Evolutionary conservation across 2,113 vertebrate species (phyloP).

Genomic region (Pituophis catenifer): DNA sequence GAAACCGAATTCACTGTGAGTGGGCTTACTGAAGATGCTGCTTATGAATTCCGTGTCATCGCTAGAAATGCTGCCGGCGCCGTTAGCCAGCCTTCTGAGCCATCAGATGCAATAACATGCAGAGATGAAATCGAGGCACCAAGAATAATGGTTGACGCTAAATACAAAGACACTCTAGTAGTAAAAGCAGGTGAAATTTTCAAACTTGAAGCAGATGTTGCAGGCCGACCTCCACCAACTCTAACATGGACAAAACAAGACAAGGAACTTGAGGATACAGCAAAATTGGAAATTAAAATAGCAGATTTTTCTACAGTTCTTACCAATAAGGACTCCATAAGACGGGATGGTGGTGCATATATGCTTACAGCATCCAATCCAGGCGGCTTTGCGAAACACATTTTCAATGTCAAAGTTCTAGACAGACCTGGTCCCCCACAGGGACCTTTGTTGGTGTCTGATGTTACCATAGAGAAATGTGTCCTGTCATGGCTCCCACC

Average conservation of each 20-base stretch:
- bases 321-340: slow-evolving; percentile 88
- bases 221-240: slow-evolving; percentile 89
- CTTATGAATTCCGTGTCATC: slow-evolving; percentile 94
- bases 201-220: slow-evolving; percentile 92
- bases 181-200: slow-evolving; percentile 93
- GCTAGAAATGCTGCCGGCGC: slow-evolving; percentile 93
- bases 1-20: slow-evolving; percentile 95
- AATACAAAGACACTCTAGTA: slow-evolving; percentile 86
- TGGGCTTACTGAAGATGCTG: slow-evolving; percentile 88
- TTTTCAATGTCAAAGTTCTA: slow-evolving; percentile 95
- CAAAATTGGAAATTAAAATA: slow-evolving; percentile 87
- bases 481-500: slow-evolving; percentile 89
- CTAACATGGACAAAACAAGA: slow-evolving; percentile 94
- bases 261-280: slow-evolving; percentile 90
- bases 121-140: slow-evolving; percentile 93
- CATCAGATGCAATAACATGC: slow-evolving; percentile 90
- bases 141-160: slow-evolving; percentile 92
- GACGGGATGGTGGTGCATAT: slow-evolving; percentile 90
- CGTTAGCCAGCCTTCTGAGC: slow-evolving; percentile 89
- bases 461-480: slow-evolving; percentile 91
- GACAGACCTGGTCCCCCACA: slow-evolving; percentile 92
- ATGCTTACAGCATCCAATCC: slow-evolving; percentile 90
- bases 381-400: slow-evolving; percentile 94
- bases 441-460: slow-evolving; percentile 84
- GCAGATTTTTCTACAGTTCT: slow-evolving; percentile 87